Conservation (phyloP, 2,888 invertebrate species). For the Limnephilus rhombicus region DNA sequence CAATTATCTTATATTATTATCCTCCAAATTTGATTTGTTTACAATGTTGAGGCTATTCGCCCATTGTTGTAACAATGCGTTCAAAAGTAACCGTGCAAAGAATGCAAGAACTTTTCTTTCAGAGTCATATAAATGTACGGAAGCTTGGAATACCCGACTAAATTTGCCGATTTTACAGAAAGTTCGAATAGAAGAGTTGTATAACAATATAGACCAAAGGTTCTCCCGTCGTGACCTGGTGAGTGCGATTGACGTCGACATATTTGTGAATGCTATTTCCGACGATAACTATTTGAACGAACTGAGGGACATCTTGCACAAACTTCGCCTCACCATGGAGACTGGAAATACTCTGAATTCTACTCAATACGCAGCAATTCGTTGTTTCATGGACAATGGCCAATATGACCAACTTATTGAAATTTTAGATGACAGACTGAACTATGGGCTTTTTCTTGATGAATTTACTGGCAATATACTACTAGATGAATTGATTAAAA, state of each 20-base stretch:
- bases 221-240: conserved; percentile 80
- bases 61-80: background rate
- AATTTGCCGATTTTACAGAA: conserved; percentile 80
- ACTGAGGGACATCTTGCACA: conserved; percentile 84
- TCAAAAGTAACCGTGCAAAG: background rate
- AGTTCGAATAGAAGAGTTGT: conserved; percentile 83
- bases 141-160: conserved; percentile 83
- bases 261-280: conserved; percentile 85
- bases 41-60: conserved; percentile 33
- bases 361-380: conserved; percentile 88
- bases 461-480: conserved; percentile 86
- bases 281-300: conserved; percentile 81
- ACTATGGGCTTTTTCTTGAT: conserved; percentile 96
- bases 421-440: conserved; percentile 87
- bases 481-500: conserved; percentile 86
- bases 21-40: background rate
- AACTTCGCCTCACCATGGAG: conserved; percentile 84
- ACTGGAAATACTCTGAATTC: conserved; percentile 86
- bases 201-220: conserved; percentile 83
- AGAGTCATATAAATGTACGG: conserved; percentile 84
- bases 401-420: conserved; percentile 82
- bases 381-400: conserved; percentile 78
- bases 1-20: background rate
- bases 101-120: conserved; percentile 80
- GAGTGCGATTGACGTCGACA: conserved; percentile 89